Base-by-base conservation (phyloP, 2,888 invertebrate species). In the Neria commutata region DNA sequence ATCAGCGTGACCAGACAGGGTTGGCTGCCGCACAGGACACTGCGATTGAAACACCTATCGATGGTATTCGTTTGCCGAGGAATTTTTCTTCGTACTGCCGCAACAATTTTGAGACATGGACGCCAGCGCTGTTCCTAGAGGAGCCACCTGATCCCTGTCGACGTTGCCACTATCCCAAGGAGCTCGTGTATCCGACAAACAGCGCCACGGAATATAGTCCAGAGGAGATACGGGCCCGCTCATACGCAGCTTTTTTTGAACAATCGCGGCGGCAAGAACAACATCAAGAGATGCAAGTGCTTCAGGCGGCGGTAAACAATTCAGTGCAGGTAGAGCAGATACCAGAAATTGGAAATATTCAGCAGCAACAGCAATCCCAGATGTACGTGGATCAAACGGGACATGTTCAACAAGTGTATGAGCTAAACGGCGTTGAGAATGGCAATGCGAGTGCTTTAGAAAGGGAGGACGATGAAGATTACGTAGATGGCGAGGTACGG, bases 71-170 rank as follows among this genome's bases (percentile, higher is more conserved):
- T 29, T 54, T 80, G 45, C 79, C 81, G n/a, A 67, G 72, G 2
- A 78, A 78, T 61, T 82, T 82, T 66, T 71, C 79, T 29, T 64
- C 74, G 0, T 75, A 71, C 55, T 77, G 79, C 16, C 74, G 73
- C 17, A 82, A 81, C 61, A 79, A 80, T 56, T 76, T 78, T 59
- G 82, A 82, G 61, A 76, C 76, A 19, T 82, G 82, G 82, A 77
- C 76, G 58, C 81, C 80, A n/a, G 76, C 78, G 2, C 60, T 82
- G 17, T 81, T 74, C 37, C 62, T 82, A 1, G 82, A 82, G 48
- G 82, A 82, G 59, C 81, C 82, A 0, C 77, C 73, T 21, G 82
- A 82, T 67, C 77, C 80, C 2, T 75, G 76, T 54, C 76, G 75
- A n/a, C 63, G 73, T 6, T 82, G 82, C 54, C 74, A 76, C 46